Evolutionary conservation across 2,113 vertebrate species (phyloP), one percentile per base, ranked within the genome.

Genomic region (Catharus minimus): DNA sequence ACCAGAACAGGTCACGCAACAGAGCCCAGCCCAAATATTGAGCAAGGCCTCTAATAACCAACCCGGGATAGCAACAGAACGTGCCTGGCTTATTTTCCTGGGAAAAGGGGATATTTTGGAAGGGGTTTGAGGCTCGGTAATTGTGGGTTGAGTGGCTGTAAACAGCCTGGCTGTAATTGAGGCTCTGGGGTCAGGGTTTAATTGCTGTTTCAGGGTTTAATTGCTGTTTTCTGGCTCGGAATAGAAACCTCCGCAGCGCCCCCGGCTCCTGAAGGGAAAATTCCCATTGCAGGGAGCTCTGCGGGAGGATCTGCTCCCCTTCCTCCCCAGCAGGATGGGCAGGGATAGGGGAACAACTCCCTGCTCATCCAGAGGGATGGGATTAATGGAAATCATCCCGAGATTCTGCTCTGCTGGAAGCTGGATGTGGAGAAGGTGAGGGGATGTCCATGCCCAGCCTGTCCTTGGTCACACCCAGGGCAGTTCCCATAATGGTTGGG

Each of bases 221-320:
- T 55, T 56, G 55, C 55, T 56, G 55, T 56, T 56, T 96, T 93
- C 90, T 93, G 8, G n/a, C 96, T 95, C 47, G 66, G 95, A 97
- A 97, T 97, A 97, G 97, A 96, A 97, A 96, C 95, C 74, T 88
- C 47, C 15, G 86, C 84, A 16, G 84, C 7, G 32, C 93, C 93
- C 72, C 92, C 69, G 26, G 82, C 87, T 96, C 91, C 95, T 58
- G 41, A 85, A 92, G 92, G 82, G 81, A 95, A 92, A 93, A 95
- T 94, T 86, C 83, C 80, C 86, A 21, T 79, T 83, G 44, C 92
- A 19, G 50, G 2, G 61, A 80, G 83, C 15, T 36, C 86, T 13
- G 68, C 0, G 5, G 71, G 77, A 88, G 78, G 90, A 67, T 71
- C 69, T 2, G 13, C 60, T 52, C 10, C 3, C 28, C 15, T 28